A percentile compares a stretch with the other conserved stretches of the same genome.
Evolutionary conservation across 2,113 vertebrate species (phyloP).

Genomic region (Tenebrosternarchus preto): DNA sequence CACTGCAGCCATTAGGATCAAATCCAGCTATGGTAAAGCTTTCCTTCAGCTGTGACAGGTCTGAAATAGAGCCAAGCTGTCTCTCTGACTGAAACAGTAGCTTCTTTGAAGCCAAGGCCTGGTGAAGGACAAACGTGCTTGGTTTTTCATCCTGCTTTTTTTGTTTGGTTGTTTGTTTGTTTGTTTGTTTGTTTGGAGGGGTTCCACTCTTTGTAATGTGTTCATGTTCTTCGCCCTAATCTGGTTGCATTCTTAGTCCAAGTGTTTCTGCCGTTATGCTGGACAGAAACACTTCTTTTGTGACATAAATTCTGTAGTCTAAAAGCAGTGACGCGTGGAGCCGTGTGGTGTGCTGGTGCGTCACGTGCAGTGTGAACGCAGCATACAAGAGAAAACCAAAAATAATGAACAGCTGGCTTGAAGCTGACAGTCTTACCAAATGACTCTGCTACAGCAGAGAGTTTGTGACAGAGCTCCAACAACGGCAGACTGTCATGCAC

Average conservation of each 20-base stretch:
- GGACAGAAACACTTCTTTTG: too few relatives aligned
- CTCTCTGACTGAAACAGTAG: conserved; percentile 31
- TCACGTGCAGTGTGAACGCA: not conserved
- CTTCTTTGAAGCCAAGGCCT: conserved; percentile 50
- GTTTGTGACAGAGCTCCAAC: conserved; percentile 3
- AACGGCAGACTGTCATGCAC: conserved; percentile 19
- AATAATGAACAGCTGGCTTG: conserved; percentile 42
- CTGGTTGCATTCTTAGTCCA: not conserved
- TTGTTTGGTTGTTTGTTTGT: too few relatives aligned
- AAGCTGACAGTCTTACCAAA: conserved; percentile 34
- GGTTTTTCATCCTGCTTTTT: conserved; percentile 17
- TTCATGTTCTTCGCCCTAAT: not conserved
- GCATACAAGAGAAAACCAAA: conserved; percentile 42
- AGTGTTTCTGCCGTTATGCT: too few relatives aligned
- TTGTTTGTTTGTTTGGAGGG: conserved; percentile 1
- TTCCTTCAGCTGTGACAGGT: conserved; percentile 56
- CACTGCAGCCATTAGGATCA: conserved; percentile 56
- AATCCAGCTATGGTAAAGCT: conserved; percentile 56
- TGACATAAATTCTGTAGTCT: too few relatives aligned
- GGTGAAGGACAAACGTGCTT: conserved; percentile 52
- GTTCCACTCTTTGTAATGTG: too few relatives aligned
- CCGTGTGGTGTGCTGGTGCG: conserved; percentile 22
- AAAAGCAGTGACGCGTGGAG: too few relatives aligned
- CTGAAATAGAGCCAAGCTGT: conserved; percentile 55
- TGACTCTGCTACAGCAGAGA: conserved; percentile 19